A percentile compares a stretch with the other conserved stretches of the same genome.
These are phyloP conservation scores for Clarias pachynema DNA, from an alignment of 2,797 vertebrate genomes.

Conservation along the genomic window DNA sequence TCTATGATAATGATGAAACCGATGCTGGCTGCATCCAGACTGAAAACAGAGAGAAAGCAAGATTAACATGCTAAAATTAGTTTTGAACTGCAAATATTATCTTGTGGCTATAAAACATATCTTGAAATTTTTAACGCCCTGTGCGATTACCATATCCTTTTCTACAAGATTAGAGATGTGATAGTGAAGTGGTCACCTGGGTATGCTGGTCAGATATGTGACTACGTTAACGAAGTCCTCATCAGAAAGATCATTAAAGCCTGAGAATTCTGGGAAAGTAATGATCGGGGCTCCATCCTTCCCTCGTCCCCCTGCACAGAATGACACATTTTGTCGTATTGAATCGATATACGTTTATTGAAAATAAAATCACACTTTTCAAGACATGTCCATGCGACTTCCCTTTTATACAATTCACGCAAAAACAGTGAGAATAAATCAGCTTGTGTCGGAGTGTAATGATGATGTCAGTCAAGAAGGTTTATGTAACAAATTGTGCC, in stretches of 20 bases:
- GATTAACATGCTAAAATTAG: neutral
- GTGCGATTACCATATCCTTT: neutral
- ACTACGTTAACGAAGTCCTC: conserved; percentile 93
- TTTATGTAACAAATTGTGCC: neutral
- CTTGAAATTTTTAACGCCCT: neutral
- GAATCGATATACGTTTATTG: neutral
- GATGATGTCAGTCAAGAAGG: too few relatives aligned
- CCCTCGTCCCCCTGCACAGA: conserved; percentile 85
- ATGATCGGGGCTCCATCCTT: conserved; percentile 92
- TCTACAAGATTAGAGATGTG: neutral
- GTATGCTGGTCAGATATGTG: conserved; percentile 93
- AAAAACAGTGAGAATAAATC: neutral
- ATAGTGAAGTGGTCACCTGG: conserved; percentile 76
- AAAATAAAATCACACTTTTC: neutral
- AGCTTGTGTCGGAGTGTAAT: neutral
- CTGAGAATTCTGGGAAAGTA: conserved; percentile 89
- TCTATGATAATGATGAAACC: conserved; percentile 95
- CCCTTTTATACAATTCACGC: neutral
- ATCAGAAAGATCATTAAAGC: conserved; percentile 87
- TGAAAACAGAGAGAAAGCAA: conserved; percentile 65
- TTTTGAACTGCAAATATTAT: neutral
- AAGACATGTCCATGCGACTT: neutral
- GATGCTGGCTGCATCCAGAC: conserved; percentile 92
- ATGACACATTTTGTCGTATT: neutral
- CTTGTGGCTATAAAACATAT: neutral